Evolutionary conservation across 2,797 vertebrate genomes (phyloP).

Genomic region (Alfaro cultratus): DNA sequence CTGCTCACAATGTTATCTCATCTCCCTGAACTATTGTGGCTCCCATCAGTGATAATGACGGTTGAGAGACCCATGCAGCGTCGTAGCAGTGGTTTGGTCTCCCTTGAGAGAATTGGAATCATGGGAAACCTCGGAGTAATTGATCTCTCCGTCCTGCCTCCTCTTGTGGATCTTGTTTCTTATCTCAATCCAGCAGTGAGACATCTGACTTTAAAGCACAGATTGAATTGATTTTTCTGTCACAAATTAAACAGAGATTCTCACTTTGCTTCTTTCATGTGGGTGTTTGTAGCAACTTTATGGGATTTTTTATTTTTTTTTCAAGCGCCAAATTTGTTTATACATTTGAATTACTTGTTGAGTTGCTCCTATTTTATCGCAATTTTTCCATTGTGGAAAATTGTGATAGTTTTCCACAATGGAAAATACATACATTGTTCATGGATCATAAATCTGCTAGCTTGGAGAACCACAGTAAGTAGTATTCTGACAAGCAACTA

Average conservation of each 20-base stretch:
- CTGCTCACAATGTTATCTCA: slow-evolving; percentile 83
- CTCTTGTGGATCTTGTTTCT: slow-evolving; percentile 64
- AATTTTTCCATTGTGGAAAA: neutral
- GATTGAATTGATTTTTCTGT: slow-evolving; percentile 33
- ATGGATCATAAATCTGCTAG: slow-evolving; percentile 28
- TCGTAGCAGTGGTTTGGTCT: slow-evolving; percentile 54
- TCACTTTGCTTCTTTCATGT: neutral
- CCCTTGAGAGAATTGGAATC: slow-evolving; percentile 73
- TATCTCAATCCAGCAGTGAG: slow-evolving; percentile 40
- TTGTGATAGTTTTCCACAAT: slow-evolving; percentile 3
- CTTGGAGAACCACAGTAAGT: slow-evolving; percentile 44
- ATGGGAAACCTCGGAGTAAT: slow-evolving; percentile 81
- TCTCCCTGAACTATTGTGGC: slow-evolving; percentile 81
- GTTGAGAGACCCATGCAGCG: slow-evolving; percentile 73
- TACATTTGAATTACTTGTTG: slow-evolving; percentile 9
- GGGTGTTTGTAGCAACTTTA: neutral
- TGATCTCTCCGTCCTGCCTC: slow-evolving; percentile 66
- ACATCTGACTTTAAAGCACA: slow-evolving; percentile 41
- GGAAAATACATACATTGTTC: slow-evolving; percentile 27
- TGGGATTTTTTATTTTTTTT: neutral
- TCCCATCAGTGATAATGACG: slow-evolving; percentile 79
- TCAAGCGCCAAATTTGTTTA: slow-evolving; percentile 1
- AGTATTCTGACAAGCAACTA: slow-evolving; percentile 48
- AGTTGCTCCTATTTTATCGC: slow-evolving; percentile 6
- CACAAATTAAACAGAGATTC: slow-evolving; percentile 1